Base-by-base conservation (phyloP, 2,888 invertebrate species). In the Acanthosepion pharaonis region DNA sequence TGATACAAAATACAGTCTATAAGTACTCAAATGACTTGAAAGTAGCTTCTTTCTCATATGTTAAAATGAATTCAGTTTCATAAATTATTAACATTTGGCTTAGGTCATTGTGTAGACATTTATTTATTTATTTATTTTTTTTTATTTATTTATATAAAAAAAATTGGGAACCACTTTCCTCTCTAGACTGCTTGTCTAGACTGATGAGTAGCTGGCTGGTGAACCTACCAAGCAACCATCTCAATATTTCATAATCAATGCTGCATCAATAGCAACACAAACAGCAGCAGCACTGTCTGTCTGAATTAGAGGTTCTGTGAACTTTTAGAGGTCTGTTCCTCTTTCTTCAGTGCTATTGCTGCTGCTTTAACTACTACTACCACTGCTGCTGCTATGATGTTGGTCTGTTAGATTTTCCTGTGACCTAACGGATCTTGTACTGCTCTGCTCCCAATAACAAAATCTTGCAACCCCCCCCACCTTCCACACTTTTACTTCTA, bases 281-380 rank as follows among this genome's bases (percentile, higher is more conserved):
- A 18, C n/a, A 33, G 15, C n/a, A 78, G 11, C 78, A n/a, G 3
- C 78, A 78, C 9, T 78, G 78, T 33, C 78, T 78, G 78, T 78
- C 78, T n/a, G 78, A 59, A 5, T 59, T 23, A 59, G 59, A 78
- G 78, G 78, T 78, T 33, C 78, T 78, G 78, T 78, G 78, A 78
- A 78, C 78, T 78, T 78, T 78, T 78, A 78, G 78, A 78, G 78
- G 78, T 78, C 78, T 78, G n/a, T 78, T 78, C 78, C 78, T 6
- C n/a, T 78, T 78, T n/a, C 64, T 64, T 28, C 25, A 8, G 78
- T 78, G 28, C n/a, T n/a, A n/a, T 18, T 15, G n/a, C n/a, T 78
- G n/a, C n/a, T 78, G n/a, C n/a, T 78, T 33, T 15, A 33, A 33
- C n/a, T 78, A 15, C 78, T n/a, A n/a, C n/a, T 18, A 78, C n/a